Conservation (phyloP, 1,140 invertebrate species). For the Achroia grisella region DNA sequence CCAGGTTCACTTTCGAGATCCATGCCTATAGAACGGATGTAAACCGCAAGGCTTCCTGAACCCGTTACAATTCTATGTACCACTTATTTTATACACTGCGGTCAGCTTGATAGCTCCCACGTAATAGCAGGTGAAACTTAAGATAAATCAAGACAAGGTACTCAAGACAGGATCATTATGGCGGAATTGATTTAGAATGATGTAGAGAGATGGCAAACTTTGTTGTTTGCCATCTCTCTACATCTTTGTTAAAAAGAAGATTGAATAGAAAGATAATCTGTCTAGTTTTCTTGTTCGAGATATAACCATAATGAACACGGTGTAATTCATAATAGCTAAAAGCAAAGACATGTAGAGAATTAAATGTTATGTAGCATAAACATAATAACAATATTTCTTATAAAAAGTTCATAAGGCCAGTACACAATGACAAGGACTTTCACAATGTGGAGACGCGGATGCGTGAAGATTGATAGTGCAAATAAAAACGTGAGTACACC, state of each 20-base stretch:
- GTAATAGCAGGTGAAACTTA: slow-evolving; percentile 35
- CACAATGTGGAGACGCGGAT: slow-evolving; percentile 28
- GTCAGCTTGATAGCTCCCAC: slow-evolving; percentile 18
- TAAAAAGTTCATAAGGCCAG: slow-evolving; percentile 20
- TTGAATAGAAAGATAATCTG: slow-evolving; percentile 28
- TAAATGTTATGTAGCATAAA: not conserved
- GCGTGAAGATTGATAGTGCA: slow-evolving; percentile 33
- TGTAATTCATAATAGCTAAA: slow-evolving; percentile 18
- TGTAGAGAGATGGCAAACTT: slow-evolving; percentile 31
- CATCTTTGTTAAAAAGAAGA: no score
- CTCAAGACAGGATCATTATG: slow-evolving; percentile 34
- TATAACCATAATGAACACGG: slow-evolving; percentile 39
- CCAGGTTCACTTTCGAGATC: slow-evolving; percentile 62
- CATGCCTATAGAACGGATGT: slow-evolving; percentile 34
- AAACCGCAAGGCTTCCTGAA: slow-evolving; percentile 43
- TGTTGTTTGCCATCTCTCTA: no score
- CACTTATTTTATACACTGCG: slow-evolving; percentile 20
- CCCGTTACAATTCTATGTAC: slow-evolving; percentile 27
- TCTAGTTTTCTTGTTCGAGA: slow-evolving; percentile 34
- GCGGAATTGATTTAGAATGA: slow-evolving; percentile 45
- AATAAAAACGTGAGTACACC: slow-evolving; percentile 37
- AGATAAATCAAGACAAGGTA: slow-evolving; percentile 4
- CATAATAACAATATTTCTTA: slow-evolving; percentile 19
- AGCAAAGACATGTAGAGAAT: slow-evolving; percentile 4
- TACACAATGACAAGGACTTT: slow-evolving; percentile 32